Evolutionary conservation across 2,113 vertebrate genomes (phyloP), one percentile per base, ranked within the genome.

Genomic region (Brachypodius melanocephalos): DNA sequence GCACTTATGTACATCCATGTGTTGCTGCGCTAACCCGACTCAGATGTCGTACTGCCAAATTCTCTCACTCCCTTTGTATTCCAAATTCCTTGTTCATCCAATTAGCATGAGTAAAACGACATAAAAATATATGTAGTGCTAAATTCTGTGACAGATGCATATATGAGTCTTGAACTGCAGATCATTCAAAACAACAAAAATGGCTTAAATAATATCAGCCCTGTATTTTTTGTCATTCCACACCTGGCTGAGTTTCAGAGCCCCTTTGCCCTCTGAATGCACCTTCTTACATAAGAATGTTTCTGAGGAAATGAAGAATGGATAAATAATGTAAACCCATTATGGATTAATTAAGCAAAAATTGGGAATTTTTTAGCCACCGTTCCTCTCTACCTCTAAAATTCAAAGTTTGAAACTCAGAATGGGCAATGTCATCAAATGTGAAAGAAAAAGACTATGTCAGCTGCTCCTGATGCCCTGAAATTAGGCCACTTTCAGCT

Each of bases 311-410:
- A 85, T 32, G n/a, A 22, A 76, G 65, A 62, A 28, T 3, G 38
- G 13, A 26, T 48, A 17, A 79, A 8, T 65, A 72, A 63, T 1
- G 10, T 16, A 69, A 93, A 48, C 1, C 2, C 6, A 62, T 73
- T 15, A 42, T 2, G 2, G 26, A 48, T 55, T 62, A 1, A 11
- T 58, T 31, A 6, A 9, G 26, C 31, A 26, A 31, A 72, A 58
- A 9, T 1, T 1, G 6, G 4, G 7, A n/a, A 0, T 54, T 59
- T 63, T 79, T 58, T 76, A 49, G 18, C 48, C 31, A 4, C 0
- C 20, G 17, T 31, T 67, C 32, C 16, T 63, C 36, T 57, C 43
- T 78, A 36, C 13, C 31, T 20, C 49, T 72, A 45, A 78, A 79
- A 93, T 45, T 82, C 31, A 40, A 88, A 88, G 5, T n/a, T 3